Percentiles rank a stretch among this genome's conserved stretches.
phyloP scores from a whole-genome alignment of 2,888 invertebrate species.

The Drosophila lutescens region DNA sequence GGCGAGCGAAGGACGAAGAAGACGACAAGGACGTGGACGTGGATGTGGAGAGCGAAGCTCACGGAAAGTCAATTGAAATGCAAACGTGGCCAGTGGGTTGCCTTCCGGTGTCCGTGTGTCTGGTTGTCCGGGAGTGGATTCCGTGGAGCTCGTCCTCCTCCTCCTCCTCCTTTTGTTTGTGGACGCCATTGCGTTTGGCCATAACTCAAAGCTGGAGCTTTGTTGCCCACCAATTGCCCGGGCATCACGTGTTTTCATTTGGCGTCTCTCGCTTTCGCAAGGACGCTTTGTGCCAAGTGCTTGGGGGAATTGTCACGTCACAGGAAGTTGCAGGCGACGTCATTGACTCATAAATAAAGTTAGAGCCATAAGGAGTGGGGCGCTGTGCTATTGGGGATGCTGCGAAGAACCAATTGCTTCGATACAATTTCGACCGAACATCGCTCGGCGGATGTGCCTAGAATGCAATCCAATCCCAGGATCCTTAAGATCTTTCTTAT shows the following conservation, averaged over 20 bases:
- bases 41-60: conserved; percentile 27
- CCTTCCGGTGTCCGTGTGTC: conserved; percentile 21
- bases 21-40: conserved; percentile 10
- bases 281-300: conserved; percentile 49
- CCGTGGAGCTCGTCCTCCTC: neutral
- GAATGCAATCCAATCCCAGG: conserved; percentile 19
- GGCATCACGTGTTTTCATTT: conserved; percentile 77
- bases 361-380: conserved; percentile 14
- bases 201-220: conserved; percentile 74
- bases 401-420: conserved; percentile 27
- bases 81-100: conserved; percentile 65
- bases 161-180: conserved; percentile 44
- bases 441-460: conserved; percentile 11
- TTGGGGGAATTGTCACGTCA: conserved; percentile 66
- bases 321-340: conserved; percentile 63
- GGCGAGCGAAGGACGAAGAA: conserved; percentile 10
- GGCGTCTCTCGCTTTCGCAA: conserved; percentile 40
- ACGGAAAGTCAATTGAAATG: conserved; percentile 70
- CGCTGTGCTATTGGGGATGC: neutral
- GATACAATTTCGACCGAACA: conserved; percentile 34
- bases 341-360: conserved; percentile 70
- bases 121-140: neutral
- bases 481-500: neutral
- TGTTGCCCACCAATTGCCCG: conserved; percentile 74
- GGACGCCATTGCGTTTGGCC: conserved; percentile 52